Evolutionary conservation across 2,797 vertebrate genomes (phyloP).

Genomic region (Rhinella marina): DNA sequence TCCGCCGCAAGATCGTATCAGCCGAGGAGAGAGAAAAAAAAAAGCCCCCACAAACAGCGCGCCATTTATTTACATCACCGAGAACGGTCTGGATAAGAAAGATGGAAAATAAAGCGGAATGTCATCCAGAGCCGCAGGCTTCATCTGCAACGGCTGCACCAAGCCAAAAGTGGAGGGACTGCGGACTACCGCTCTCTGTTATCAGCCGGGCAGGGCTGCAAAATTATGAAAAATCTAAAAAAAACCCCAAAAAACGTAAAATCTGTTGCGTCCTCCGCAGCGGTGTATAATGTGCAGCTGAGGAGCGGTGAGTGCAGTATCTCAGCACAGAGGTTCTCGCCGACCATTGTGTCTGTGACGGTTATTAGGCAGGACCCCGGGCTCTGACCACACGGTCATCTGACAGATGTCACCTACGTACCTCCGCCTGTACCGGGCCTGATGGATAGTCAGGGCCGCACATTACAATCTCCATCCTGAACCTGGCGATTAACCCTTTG

Average conservation of each 20-base stretch:
- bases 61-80: constrained; percentile 49
- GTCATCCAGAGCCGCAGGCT: neutral
- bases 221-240: no score
- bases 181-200: neutral
- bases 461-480: neutral
- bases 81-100: neutral
- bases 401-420: no score
- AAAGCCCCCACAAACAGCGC: neutral
- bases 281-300: no score
- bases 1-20: constrained; percentile 37
- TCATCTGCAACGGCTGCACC: neutral
- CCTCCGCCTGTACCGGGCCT: neutral
- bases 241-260: no score
- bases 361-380: no score
- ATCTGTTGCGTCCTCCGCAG: no score
- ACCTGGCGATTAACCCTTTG: no score
- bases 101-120: neutral
- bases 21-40: constrained; percentile 24
- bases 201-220: neutral
- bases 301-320: no score
- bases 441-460: neutral
- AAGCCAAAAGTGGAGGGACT: neutral
- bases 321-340: no score
- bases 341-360: no score
- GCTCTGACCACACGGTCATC: no score